Evolutionary conservation across 2,888 invertebrate genomes (phyloP).

Genomic region (Cheilosia urbana): DNA sequence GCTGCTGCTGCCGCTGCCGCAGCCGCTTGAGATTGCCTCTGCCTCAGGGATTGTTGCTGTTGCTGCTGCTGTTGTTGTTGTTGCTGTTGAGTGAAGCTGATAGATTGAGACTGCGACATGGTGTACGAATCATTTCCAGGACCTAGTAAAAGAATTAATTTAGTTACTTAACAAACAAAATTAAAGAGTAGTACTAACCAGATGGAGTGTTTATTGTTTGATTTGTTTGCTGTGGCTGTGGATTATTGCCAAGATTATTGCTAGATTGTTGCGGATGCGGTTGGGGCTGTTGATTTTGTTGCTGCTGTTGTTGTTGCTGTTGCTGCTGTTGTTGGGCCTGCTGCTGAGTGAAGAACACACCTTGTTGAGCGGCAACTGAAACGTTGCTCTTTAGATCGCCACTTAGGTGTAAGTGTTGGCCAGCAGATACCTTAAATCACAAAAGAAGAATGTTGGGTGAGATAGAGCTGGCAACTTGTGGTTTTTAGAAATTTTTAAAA

Average conservation of each 20-base stretch:
- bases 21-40: slow-evolving; percentile 80
- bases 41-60: slow-evolving; percentile 76
- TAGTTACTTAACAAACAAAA: not conserved
- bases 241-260: slow-evolving; percentile 81
- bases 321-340: slow-evolving; percentile 81
- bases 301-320: slow-evolving; percentile 72
- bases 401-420: slow-evolving; percentile 92
- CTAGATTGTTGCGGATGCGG: slow-evolving; percentile 79
- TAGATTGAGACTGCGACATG: slow-evolving; percentile 93
- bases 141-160: slow-evolving; percentile 77
- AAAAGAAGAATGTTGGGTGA: not conserved
- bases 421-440: slow-evolving; percentile 90
- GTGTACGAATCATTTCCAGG: slow-evolving; percentile 86
- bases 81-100: slow-evolving; percentile 92
- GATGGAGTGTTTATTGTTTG: slow-evolving; percentile 82
- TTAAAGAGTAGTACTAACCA: slow-evolving; percentile 77
- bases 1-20: slow-evolving; percentile 83
- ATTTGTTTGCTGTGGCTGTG: slow-evolving; percentile 80
- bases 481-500: not conserved
- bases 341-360: slow-evolving; percentile 88
- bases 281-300: slow-evolving; percentile 78
- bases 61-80: slow-evolving; percentile 84
- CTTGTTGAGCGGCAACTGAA: slow-evolving; percentile 93
- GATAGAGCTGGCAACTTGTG: not conserved
- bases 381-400: slow-evolving; percentile 90